These are phyloP conservation scores for Limnephilus marmoratus DNA, from an alignment of 2,888 invertebrate species.

Conservation along the genomic window DNA sequence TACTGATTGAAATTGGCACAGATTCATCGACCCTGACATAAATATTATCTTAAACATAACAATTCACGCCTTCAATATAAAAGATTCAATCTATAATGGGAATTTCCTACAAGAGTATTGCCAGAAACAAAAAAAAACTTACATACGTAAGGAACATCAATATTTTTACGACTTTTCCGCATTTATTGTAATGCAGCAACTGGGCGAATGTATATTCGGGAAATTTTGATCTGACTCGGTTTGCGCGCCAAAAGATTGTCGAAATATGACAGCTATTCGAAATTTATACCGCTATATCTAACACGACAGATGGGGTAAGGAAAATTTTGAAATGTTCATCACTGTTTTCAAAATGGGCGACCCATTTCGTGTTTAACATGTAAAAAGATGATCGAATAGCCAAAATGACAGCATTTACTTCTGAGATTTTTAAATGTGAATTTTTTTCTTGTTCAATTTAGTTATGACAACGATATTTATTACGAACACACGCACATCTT, in stretches of 20 bases:
- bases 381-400: slow-evolving; percentile 10
- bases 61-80: neutral
- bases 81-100: neutral
- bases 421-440: neutral
- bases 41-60: neutral
- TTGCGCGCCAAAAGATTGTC: neutral
- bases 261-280: slow-evolving; percentile 28
- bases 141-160: slow-evolving; percentile 11
- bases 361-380: slow-evolving; percentile 5
- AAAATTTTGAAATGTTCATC: neutral
- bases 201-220: neutral
- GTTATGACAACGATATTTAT: slow-evolving; percentile 23
- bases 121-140: slow-evolving; percentile 2
- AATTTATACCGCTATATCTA: neutral
- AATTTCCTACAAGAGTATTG: neutral
- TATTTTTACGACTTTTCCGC: slow-evolving; percentile 25
- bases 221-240: neutral
- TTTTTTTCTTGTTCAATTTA: slow-evolving; percentile 18
- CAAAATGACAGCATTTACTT: slow-evolving; percentile 4
- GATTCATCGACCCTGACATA: neutral
- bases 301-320: slow-evolving; percentile 6
- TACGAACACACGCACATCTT: neutral
- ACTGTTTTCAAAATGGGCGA: slow-evolving; percentile 16
- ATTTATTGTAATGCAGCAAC: neutral
- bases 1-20: neutral